phyloP scores from a whole-genome alignment of 53 echinoderm and acorn worm genomes.

The Actinopyga echinites region DNA sequence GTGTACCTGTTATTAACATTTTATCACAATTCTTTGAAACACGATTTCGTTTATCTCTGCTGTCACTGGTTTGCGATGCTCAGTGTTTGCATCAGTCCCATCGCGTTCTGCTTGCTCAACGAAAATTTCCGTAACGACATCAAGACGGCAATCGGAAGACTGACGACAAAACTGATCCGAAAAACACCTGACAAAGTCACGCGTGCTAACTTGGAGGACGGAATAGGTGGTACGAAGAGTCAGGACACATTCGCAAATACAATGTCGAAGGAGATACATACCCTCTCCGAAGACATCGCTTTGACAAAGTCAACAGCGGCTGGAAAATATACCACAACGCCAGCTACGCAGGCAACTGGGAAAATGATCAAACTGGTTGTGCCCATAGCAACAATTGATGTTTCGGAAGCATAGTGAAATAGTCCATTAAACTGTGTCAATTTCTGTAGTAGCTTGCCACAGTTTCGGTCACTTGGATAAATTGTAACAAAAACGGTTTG shows the following conservation, averaged over 20 bases:
- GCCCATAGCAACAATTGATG: conserved; percentile 28
- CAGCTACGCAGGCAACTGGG: not conserved
- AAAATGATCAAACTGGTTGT: conserved; percentile 24
- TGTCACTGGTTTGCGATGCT: conserved; percentile 92
- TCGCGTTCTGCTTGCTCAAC: conserved; percentile 90
- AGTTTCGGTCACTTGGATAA: too few relatives aligned
- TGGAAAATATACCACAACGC: not conserved
- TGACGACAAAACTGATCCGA: conserved; percentile 7
- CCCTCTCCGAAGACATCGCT: conserved; percentile 36
- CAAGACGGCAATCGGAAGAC: conserved; percentile 14
- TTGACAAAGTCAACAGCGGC: conserved; percentile 8
- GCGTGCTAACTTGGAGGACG: conserved; percentile 9
- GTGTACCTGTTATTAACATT: conserved; percentile 64
- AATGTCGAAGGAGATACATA: conserved; percentile 39
- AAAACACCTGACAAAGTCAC: conserved; percentile 19
- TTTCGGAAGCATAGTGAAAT: conserved; percentile 10
- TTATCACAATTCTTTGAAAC: conserved; percentile 51
- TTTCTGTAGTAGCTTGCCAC: too few relatives aligned
- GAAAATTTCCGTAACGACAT: conserved; percentile 82
- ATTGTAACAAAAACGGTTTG: too few relatives aligned
- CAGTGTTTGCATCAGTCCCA: conserved; percentile 89
- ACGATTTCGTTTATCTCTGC: conserved; percentile 70
- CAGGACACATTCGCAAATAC: conserved; percentile 44
- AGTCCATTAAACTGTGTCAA: too few relatives aligned
- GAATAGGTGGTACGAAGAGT: conserved; percentile 30